Percentiles rank a stretch among this genome's conserved stretches.
These are phyloP conservation scores for Leptobrachium ailaonicum DNA, from an alignment of 2,113 vertebrate genomes.

Conservation along the genomic window DNA sequence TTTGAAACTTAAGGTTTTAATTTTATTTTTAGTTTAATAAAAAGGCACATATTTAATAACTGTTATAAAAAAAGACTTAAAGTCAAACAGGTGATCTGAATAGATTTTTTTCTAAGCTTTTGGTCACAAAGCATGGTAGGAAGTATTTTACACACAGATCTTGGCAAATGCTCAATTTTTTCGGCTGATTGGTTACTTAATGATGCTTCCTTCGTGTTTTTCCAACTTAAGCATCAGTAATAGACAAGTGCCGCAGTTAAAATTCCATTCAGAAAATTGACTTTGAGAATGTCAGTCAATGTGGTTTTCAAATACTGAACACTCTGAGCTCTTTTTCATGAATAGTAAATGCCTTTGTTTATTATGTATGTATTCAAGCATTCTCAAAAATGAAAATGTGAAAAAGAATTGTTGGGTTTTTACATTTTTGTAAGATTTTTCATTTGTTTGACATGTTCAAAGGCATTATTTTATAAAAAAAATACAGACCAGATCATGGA, in stretches of 20 bases:
- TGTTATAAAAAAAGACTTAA: no score
- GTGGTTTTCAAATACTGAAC: conserved; percentile 3
- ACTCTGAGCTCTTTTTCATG: not conserved
- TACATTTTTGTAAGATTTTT: no score
- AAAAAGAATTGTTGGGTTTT: no score
- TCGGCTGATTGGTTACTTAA: conserved; percentile 42
- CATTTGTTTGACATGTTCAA: no score
- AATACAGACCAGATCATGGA: no score
- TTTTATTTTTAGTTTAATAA: no score
- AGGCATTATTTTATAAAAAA: no score
- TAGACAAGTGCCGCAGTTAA: not conserved
- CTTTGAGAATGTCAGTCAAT: not conserved
- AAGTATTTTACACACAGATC: not conserved
- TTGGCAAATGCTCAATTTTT: not conserved
- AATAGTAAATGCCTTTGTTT: not conserved
- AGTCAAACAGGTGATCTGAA: no score
- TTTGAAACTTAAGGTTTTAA: not conserved
- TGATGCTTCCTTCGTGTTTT: conserved; percentile 11
- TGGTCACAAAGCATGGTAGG: conserved; percentile 8
- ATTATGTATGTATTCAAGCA: not conserved
- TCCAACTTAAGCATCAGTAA: conserved; percentile 19
- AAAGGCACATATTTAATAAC: no score
- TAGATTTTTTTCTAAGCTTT: conserved; percentile 9
- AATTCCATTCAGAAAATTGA: not conserved
- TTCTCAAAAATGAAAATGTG: no score